A percentile compares a stretch with the other conserved stretches of the same genome.
These are phyloP conservation scores for Apodemus speciosus DNA, from an alignment of 2,113 vertebrate genomes.

Conservation along the genomic window DNA sequence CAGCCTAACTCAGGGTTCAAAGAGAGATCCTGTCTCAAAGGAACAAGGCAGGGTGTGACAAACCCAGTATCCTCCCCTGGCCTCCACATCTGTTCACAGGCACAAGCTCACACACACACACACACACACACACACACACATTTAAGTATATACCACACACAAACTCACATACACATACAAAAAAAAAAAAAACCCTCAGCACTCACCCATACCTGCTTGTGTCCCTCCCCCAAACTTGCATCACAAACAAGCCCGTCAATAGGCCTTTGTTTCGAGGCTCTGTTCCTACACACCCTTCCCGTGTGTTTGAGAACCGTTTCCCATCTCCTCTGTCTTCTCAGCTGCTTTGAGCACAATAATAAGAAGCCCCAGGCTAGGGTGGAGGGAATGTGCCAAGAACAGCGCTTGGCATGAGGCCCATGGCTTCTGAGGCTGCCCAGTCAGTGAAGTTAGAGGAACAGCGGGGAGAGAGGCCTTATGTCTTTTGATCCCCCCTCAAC, in stretches of 20 bases:
- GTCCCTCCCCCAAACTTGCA: not conserved
- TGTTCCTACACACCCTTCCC: slow-evolving; percentile 51
- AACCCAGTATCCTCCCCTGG: not conserved
- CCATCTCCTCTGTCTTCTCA: slow-evolving; percentile 60
- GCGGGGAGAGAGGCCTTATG: not conserved
- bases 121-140: not conserved
- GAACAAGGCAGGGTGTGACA: not conserved
- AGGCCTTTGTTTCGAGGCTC: slow-evolving; percentile 21
- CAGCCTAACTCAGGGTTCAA: not conserved
- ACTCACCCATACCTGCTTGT: not conserved
- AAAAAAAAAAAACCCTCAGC: not conserved
- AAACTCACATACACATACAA: too few relatives aligned
- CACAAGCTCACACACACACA: not conserved
- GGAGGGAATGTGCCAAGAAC: slow-evolving; percentile 34
- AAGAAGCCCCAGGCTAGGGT: slow-evolving; percentile 54
- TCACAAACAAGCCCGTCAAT: slow-evolving; percentile 33
- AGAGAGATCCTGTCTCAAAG: not conserved
- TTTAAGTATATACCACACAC: not conserved
- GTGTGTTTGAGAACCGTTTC: slow-evolving; percentile 50
- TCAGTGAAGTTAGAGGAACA: not conserved
- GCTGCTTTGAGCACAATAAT: slow-evolving; percentile 29
- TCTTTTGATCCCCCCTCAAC: not conserved
- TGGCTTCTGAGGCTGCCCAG: not conserved
- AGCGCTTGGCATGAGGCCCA: slow-evolving; percentile 26
- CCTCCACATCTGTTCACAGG: not conserved